These are phyloP conservation scores for Fulica atra DNA, from an alignment of 2,113 vertebrate species.

Conservation along the genomic window DNA sequence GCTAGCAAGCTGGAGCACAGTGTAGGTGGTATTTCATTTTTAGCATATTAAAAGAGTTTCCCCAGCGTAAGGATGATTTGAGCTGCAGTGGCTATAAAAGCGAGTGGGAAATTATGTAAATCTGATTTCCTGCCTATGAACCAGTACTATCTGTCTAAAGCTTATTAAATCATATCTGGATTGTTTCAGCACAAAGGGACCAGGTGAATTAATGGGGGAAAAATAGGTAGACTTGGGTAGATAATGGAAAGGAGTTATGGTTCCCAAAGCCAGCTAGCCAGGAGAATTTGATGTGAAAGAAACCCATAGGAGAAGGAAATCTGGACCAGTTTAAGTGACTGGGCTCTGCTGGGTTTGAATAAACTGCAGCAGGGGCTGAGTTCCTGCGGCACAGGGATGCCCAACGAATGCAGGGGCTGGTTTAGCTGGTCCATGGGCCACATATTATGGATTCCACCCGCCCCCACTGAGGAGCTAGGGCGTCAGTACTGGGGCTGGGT, in stretches of 20 bases:
- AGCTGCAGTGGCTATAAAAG: slow-evolving; percentile 7
- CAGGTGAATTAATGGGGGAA: slow-evolving; percentile 15
- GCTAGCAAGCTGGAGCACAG: neutral
- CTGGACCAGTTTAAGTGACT: neutral
- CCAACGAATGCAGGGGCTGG: accelerated
- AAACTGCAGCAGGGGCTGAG: neutral
- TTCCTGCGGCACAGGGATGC: neutral
- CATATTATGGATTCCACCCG: neutral
- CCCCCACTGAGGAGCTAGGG: too few species aligned
- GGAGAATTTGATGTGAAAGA: neutral
- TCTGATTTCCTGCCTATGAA: slow-evolving; percentile 54
- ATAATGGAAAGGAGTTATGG: neutral
- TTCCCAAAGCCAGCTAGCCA: neutral
- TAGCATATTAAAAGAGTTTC: slow-evolving; percentile 32
- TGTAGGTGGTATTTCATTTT: slow-evolving; percentile 38
- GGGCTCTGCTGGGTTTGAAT: neutral
- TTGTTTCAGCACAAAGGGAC: slow-evolving; percentile 45
- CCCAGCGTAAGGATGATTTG: slow-evolving; percentile 25
- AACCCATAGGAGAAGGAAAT: neutral
- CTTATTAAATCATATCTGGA: slow-evolving; percentile 57
- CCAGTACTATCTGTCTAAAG: slow-evolving; percentile 1
- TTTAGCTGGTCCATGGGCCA: neutral
- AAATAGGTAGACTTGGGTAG: neutral
- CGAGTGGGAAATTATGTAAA: slow-evolving; percentile 63
- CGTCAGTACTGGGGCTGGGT: neutral